Base-by-base conservation (phyloP, 1,140 invertebrate species). In the Conus betulinus region DNA sequence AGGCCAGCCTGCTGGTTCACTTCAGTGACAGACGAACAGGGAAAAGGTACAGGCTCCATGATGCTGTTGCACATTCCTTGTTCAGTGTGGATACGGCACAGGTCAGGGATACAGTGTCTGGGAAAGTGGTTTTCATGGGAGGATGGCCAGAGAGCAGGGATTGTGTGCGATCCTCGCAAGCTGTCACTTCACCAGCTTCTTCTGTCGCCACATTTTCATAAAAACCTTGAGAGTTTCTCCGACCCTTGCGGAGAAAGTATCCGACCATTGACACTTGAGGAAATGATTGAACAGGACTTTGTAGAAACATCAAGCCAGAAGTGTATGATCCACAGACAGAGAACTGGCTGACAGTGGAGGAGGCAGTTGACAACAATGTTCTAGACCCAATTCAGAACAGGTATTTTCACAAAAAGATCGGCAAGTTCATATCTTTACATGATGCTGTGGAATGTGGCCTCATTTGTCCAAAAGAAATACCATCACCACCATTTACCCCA, bases 331-430 rank as follows among this genome's bases (percentile, higher is more conserved):
- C 88, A 39, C 96, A 96, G 81, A 97, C 96, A 3, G 97, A 97
- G 39, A 96, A 97, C 88, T 96, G 97, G 93, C 97, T 98, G 5
- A 98, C 98, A 23, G 94, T 98, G 25, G 97, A 98, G 91, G 98
- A 98, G 95, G 97, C 97, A 3, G 97, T 98, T 52, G 88, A 91
- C 79, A 90, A 93, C 83, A 93, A 94, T 67, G 88, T 92, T 25
- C 15, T 93, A n/a, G 93, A 93, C 78, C 88, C 90, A 83, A 60
- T 67, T 17, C 86, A 81, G 27, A 87, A 88, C 67, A 90, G 76
- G 78, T 88, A 90, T 67, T 87, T 90, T 63, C 87, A 92, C 81
- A 85, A 88, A 74, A 83, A 81, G 57, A 63, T 89, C 11, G 88
- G 84, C 13, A 87, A 90, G 78, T 79, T 71, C 63, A 85, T 93